Conservation (phyloP, 2,113 vertebrate genomes). For the Maccullochella peelii region DNA sequence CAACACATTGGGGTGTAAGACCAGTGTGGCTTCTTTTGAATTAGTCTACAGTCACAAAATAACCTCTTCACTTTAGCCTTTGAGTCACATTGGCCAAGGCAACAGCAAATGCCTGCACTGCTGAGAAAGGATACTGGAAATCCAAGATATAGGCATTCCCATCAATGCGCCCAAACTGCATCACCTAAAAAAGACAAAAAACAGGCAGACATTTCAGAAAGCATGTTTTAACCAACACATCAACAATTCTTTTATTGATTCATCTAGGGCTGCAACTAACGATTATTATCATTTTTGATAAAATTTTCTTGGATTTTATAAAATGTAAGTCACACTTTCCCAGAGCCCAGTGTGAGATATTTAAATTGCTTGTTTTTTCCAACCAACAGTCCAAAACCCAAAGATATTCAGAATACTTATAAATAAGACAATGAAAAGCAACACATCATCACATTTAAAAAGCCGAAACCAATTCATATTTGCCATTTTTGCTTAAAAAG, state of each 20-base stretch:
- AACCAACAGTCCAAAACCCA: neutral
- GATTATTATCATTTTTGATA: too few relatives aligned
- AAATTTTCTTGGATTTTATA: neutral
- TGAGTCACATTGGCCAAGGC: conserved; percentile 99
- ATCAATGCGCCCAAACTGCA: conserved; percentile 99
- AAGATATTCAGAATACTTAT: neutral
- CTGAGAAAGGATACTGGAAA: conserved; percentile 99
- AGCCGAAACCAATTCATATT: neutral
- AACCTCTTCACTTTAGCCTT: conserved; percentile 91
- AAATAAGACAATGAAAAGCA: neutral
- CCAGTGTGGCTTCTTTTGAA: conserved; percentile 18
- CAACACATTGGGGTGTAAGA: neutral
- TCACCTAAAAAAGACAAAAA: conserved; percentile 86
- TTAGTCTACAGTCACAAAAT: conserved; percentile 7
- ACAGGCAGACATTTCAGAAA: neutral
- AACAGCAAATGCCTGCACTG: conserved; percentile 98
- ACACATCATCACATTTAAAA: neutral
- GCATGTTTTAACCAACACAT: neutral
- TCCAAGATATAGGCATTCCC: conserved; percentile 98
- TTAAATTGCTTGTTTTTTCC: neutral
- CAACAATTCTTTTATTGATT: neutral
- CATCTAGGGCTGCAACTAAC: neutral
- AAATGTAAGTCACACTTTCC: neutral
- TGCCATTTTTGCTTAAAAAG: neutral
- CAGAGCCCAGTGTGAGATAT: neutral